phyloP scores from a whole-genome alignment of 2,113 vertebrate species.

The Bos javanicus region DNA sequence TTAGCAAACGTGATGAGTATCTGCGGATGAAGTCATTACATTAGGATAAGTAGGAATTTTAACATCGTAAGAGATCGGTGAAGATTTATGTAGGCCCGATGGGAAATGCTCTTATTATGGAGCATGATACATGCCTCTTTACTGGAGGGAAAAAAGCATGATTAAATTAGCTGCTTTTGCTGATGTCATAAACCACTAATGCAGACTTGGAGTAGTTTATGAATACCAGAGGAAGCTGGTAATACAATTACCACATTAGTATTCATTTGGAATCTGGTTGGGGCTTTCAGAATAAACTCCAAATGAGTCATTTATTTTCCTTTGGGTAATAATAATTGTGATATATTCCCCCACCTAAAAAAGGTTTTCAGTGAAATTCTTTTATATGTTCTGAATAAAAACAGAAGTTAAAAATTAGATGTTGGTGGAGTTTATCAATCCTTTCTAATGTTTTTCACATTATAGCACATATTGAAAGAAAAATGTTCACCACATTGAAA shows the following conservation, averaged over 20 bases:
- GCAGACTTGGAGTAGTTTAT: constrained; percentile 44
- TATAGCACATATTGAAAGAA: neutral
- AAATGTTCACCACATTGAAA: neutral
- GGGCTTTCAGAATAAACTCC: neutral
- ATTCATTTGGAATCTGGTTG: neutral
- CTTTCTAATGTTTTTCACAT: neutral
- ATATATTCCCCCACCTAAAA: neutral
- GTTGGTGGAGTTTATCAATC: neutral
- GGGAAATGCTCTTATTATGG: constrained; percentile 29
- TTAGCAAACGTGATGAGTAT: constrained; percentile 39
- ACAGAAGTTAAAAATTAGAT: neutral
- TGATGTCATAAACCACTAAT: constrained; percentile 54
- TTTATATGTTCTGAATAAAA: neutral
- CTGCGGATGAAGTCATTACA: constrained; percentile 7
- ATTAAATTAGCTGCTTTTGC: constrained; percentile 37
- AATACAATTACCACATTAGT: neutral
- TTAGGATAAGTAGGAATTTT: constrained; percentile 39
- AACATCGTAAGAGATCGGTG: constrained; percentile 42
- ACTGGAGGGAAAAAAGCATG: neutral
- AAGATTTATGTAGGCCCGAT: constrained; percentile 49
- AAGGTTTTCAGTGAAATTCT: neutral
- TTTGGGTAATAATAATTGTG: neutral
- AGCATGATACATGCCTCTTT: neutral
- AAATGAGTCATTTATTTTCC: constrained; percentile 37
- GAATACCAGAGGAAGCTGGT: constrained; percentile 9